Evolutionary conservation across 64 coral and sea anemone genomes (phyloP).

Genomic region (Orbicella faveolata): DNA sequence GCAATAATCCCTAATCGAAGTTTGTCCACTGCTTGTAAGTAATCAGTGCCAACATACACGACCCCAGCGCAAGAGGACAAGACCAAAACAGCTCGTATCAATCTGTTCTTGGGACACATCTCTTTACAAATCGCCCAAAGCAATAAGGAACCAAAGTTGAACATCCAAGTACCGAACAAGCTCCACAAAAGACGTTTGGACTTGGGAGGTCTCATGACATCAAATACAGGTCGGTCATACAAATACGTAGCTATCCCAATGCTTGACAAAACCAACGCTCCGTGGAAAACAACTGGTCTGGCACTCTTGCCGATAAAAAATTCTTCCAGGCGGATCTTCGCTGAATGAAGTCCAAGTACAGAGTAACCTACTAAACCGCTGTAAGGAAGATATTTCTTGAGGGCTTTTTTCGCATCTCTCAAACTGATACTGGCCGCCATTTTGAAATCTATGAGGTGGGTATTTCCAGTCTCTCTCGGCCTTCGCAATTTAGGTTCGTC

Average conservation of each 20-base stretch:
- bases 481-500: background rate
- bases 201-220: constrained; percentile 46
- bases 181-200: constrained; percentile 73
- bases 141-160: constrained; percentile 74
- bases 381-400: constrained; percentile 70
- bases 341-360: constrained; percentile 58
- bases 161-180: constrained; percentile 48
- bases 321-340: constrained; percentile 48
- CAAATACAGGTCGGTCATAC: constrained; percentile 55
- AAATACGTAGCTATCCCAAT: constrained; percentile 54
- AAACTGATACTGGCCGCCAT: constrained; percentile 49
- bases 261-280: constrained; percentile 61
- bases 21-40: constrained; percentile 45
- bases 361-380: constrained; percentile 52
- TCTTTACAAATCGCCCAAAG: constrained; percentile 81
- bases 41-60: constrained; percentile 51
- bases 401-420: constrained; percentile 53
- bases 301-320: constrained; percentile 37
- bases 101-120: constrained; percentile 46
- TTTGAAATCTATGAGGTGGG: background rate
- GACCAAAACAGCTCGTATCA: constrained; percentile 48
- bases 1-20: constrained; percentile 52
- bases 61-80: constrained; percentile 54
- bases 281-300: constrained; percentile 59
- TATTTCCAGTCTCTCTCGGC: constrained; percentile 23